A percentile compares a stretch with the other conserved stretches of the same genome.
Evolutionary conservation across 2,113 vertebrate genomes (phyloP).

Genomic region (Spea multiplicata): DNA sequence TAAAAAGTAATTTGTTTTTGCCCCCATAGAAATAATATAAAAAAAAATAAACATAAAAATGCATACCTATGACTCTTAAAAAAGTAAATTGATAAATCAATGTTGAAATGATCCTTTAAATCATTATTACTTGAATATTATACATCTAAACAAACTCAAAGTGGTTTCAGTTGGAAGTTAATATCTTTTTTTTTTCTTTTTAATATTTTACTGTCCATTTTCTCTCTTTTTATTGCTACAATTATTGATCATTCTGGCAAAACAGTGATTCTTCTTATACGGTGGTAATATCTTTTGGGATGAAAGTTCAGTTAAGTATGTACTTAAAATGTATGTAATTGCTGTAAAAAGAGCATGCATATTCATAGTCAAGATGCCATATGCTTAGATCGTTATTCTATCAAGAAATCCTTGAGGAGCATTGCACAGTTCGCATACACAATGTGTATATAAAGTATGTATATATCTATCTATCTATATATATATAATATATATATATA

Average conservation of each 20-base stretch:
- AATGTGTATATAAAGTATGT: neutral
- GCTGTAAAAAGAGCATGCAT: slow-evolving; percentile 38
- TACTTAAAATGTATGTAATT: slow-evolving; percentile 33
- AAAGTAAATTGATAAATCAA: too few relatives aligned
- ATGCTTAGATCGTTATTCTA: slow-evolving; percentile 12
- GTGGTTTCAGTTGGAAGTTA: slow-evolving; percentile 34
- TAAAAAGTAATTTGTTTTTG: too few relatives aligned
- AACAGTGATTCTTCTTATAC: neutral
- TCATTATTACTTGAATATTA: too few relatives aligned
- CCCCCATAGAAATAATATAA: too few relatives aligned
- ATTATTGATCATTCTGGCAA: slow-evolving; percentile 36
- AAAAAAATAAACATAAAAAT: too few relatives aligned
- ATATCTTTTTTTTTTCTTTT: neutral
- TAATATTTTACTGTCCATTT: neutral
- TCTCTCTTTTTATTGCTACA: slow-evolving; percentile 27
- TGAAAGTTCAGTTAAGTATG: slow-evolving; percentile 37
- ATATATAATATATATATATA: too few relatives aligned
- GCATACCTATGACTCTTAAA: too few relatives aligned
- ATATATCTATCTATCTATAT: too few relatives aligned
- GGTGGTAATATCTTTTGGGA: slow-evolving; percentile 22
- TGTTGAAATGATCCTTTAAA: too few relatives aligned
- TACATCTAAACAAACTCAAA: slow-evolving; percentile 5
- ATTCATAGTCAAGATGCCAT: slow-evolving; percentile 21
- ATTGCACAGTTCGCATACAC: neutral
- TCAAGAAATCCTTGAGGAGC: neutral